Conservation (phyloP, 2,888 invertebrate genomes). For the Dioctria rufipes region DNA sequence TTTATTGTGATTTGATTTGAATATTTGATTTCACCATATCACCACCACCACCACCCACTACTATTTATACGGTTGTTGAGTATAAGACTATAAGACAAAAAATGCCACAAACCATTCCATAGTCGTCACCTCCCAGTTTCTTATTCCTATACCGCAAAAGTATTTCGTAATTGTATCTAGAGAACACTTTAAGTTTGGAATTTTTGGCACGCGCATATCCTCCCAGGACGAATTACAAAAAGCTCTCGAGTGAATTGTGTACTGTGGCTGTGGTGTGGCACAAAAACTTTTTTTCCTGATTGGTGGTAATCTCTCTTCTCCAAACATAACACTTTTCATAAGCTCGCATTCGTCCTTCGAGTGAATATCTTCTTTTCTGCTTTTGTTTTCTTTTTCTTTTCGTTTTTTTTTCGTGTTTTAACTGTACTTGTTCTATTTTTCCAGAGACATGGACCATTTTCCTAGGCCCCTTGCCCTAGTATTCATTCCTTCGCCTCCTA, state of each 20-base stretch:
- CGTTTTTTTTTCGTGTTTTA: background rate
- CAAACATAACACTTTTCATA: background rate
- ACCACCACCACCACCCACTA: too few relatives aligned
- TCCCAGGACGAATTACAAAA: background rate
- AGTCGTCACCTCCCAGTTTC: too few relatives aligned
- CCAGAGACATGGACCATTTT: background rate
- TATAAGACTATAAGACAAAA: too few relatives aligned
- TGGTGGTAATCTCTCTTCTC: background rate
- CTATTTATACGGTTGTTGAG: too few relatives aligned
- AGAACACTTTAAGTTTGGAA: background rate
- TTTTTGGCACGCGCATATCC: slow-evolving; percentile 21
- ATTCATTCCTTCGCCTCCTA: too few relatives aligned
- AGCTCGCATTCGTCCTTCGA: slow-evolving; percentile 17
- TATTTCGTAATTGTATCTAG: too few relatives aligned
- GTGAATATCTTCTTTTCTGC: background rate
- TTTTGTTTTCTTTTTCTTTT: slow-evolving; percentile 13
- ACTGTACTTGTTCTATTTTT: background rate
- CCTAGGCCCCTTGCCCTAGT: too few relatives aligned
- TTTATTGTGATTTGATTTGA: too few relatives aligned
- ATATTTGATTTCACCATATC: too few relatives aligned
- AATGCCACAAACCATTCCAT: too few relatives aligned
- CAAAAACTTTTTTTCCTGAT: slow-evolving; percentile 4
- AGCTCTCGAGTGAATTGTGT: background rate
- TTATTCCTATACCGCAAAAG: too few relatives aligned
- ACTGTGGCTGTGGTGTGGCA: background rate